Conservation (phyloP, 2,113 vertebrate species). For the Tragelaphus buxtoni region DNA sequence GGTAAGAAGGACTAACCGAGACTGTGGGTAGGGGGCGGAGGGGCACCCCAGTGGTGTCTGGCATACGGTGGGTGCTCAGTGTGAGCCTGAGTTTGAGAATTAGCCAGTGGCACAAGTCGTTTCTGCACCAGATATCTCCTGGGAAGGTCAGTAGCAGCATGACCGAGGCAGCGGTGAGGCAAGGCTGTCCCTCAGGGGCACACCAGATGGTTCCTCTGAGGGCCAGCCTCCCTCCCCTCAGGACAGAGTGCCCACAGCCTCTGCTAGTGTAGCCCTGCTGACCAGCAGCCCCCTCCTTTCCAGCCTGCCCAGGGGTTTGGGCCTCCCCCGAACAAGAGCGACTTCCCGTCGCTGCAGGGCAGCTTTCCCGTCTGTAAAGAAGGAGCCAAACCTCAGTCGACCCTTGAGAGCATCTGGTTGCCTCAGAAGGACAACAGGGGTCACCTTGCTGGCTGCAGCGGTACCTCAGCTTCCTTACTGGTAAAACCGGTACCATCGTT, state of each 20-base stretch:
- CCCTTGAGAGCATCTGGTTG: not conserved
- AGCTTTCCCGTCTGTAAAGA: not conserved
- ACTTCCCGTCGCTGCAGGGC: not conserved
- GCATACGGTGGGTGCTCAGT: no score
- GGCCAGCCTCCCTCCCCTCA: not conserved
- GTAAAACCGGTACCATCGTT: accelerated
- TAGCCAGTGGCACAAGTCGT: not conserved
- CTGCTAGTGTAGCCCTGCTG: not conserved
- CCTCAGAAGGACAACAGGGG: not conserved
- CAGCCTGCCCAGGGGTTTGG: not conserved
- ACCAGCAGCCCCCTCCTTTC: not conserved
- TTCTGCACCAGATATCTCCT: not conserved
- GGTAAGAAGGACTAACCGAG: not conserved
- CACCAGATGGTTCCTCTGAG: accelerated
- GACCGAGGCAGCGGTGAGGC: not conserved
- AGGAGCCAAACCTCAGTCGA: not conserved
- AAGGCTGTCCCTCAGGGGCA: not conserved
- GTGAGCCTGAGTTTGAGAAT: accelerated
- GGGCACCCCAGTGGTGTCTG: accelerated
- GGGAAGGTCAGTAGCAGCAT: accelerated
- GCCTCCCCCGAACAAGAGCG: not conserved
- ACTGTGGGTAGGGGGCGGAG: accelerated
- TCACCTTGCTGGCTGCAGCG: accelerated
- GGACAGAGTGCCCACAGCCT: not conserved
- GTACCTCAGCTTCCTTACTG: not conserved